A percentile compares a stretch with the other conserved stretches of the same genome.
Evolutionary conservation across 2,888 invertebrate species (phyloP).

Genomic region (Agonopterix alstromeriana): DNA sequence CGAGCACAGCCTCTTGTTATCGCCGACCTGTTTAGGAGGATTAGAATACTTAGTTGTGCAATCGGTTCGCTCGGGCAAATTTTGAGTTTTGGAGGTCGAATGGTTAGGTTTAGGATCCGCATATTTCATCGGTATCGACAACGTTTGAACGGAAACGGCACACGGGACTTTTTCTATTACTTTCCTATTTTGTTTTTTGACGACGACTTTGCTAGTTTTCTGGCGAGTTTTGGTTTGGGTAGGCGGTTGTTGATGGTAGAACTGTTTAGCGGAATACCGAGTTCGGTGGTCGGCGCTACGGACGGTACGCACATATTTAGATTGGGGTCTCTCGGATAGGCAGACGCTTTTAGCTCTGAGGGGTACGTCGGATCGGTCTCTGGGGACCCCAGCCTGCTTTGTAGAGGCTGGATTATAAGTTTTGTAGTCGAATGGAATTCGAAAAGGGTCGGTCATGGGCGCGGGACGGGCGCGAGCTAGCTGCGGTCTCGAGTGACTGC

Average conservation of each 20-base stretch:
- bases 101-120: conserved; percentile 45
- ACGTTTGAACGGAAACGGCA: conserved; percentile 53
- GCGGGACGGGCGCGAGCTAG: conserved; percentile 31
- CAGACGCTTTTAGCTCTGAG: conserved; percentile 60
- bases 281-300: conserved; percentile 51
- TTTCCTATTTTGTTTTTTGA: conserved; percentile 54
- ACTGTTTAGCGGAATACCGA: conserved; percentile 38
- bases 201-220: conserved; percentile 29
- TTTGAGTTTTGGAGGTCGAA: conserved; percentile 51
- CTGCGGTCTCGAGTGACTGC: conserved; percentile 45
- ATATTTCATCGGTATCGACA: conserved; percentile 64
- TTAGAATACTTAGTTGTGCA: conserved; percentile 58
- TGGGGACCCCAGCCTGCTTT: conserved; percentile 37
- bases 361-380: conserved; percentile 37
- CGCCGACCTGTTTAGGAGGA: conserved; percentile 65
- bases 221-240: conserved; percentile 21
- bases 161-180: conserved; percentile 52
- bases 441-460: conserved; percentile 9
- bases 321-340: conserved; percentile 50
- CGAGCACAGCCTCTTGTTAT: conserved; percentile 65
- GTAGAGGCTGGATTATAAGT: neutral
- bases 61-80: conserved; percentile 31
- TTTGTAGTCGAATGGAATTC: neutral
- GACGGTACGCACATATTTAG: conserved; percentile 46
- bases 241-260: conserved; percentile 28